A percentile compares a stretch with the other conserved stretches of the same genome.
Evolutionary conservation across 2,797 vertebrate species (phyloP).

Genomic region (Atherinosoma microstoma): DNA sequence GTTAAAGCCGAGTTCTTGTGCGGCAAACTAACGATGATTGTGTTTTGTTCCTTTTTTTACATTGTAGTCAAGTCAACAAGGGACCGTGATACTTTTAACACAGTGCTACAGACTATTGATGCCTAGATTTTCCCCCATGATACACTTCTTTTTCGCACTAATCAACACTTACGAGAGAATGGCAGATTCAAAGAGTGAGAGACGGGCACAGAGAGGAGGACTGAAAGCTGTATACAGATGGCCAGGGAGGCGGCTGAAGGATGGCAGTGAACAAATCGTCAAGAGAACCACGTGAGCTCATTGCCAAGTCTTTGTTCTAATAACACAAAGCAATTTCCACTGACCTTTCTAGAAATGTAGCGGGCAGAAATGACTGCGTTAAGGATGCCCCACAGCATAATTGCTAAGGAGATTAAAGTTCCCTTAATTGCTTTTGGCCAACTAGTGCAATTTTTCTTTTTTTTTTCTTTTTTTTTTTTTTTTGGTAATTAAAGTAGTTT

Average conservation of each 20-base stretch:
- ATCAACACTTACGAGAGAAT: constrained; percentile 70
- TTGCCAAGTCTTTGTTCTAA: constrained; percentile 85
- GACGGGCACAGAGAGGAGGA: constrained; percentile 49
- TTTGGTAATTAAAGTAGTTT: constrained; percentile 94
- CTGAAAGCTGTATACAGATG: constrained; percentile 71
- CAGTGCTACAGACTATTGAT: constrained; percentile 25
- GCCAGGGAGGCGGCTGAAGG: constrained; percentile 67
- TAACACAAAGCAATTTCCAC: constrained; percentile 90
- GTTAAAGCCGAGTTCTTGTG: constrained; percentile 21
- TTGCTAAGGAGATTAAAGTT: constrained; percentile 96
- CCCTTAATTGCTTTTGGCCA: constrained; percentile 97
- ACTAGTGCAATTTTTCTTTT: constrained; percentile 92
- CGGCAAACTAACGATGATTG: constrained; percentile 30
- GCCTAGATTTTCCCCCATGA: constrained; percentile 33
- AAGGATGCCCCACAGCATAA: constrained; percentile 96
- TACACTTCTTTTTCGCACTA: constrained; percentile 65
- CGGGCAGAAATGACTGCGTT: constrained; percentile 87
- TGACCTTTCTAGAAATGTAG: constrained; percentile 89
- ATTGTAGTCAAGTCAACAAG: constrained; percentile 45
- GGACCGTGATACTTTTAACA: constrained; percentile 43
- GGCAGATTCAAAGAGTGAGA: constrained; percentile 44
- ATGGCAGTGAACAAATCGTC: constrained; percentile 66
- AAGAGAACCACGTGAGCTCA: constrained; percentile 69
- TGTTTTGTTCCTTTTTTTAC: constrained; percentile 32
- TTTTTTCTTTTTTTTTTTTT: constrained; percentile 81